These are phyloP conservation scores for Entomobrya proxima DNA, from an alignment of 2,888 invertebrate species.

Conservation along the genomic window DNA sequence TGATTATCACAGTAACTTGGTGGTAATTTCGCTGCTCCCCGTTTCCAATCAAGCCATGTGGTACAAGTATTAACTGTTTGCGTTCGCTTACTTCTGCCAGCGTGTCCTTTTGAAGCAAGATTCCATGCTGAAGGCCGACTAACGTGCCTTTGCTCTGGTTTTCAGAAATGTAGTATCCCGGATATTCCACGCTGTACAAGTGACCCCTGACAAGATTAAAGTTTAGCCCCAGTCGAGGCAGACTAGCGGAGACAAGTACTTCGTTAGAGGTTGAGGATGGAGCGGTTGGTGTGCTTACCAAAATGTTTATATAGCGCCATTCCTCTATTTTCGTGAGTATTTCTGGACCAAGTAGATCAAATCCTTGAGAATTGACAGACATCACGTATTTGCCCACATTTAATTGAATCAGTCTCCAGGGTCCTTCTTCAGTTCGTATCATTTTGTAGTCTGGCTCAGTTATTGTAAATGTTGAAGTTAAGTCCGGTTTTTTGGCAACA, in stretches of 20 bases:
- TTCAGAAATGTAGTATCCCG: background rate
- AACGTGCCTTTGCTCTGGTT: background rate
- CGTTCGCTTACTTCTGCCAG: background rate
- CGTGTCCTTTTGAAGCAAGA: background rate
- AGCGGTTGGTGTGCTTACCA: background rate
- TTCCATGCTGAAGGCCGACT: background rate
- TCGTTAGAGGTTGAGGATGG: background rate
- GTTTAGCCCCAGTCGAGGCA: background rate
- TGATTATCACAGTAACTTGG: background rate
- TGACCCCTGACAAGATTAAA: background rate
- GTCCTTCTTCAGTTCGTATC: background rate
- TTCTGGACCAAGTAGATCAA: background rate
- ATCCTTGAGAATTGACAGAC: background rate
- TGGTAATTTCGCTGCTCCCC: background rate
- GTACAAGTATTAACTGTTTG: background rate
- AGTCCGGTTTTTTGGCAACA: too few relatives aligned
- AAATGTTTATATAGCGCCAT: background rate
- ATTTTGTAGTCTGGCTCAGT: background rate
- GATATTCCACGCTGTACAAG: constrained; percentile 11
- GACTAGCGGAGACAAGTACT: background rate
- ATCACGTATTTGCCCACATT: background rate
- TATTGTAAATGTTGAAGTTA: background rate
- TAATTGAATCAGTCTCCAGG: background rate
- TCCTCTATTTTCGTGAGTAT: background rate
- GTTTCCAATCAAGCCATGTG: background rate